Percentiles rank a stretch among this genome's conserved stretches.
phyloP scores from a whole-genome alignment of 2,888 invertebrate species.

The Chymomyza amoena region DNA sequence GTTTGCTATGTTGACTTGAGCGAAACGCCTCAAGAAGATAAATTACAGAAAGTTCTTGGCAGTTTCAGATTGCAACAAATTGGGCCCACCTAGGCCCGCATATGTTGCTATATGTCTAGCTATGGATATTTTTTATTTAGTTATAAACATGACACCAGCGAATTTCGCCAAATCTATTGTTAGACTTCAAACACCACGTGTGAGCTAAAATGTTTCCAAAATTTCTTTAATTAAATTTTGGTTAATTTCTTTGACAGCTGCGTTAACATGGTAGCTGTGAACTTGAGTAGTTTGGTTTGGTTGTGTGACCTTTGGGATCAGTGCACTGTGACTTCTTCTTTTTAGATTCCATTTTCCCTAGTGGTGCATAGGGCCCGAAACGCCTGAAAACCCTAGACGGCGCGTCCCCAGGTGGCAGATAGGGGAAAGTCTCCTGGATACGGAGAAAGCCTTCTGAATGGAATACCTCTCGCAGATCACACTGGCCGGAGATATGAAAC shows the following conservation, averaged over 20 bases:
- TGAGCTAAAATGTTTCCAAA: background rate
- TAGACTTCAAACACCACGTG: background rate
- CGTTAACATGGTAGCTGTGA: background rate
- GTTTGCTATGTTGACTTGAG: background rate
- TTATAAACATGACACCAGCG: background rate
- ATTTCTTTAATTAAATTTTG: background rate
- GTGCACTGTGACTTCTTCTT: background rate
- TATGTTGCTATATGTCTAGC: slow-evolving; percentile 41
- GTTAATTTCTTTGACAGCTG: background rate
- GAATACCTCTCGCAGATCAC: too few relatives aligned
- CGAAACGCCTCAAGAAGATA: slow-evolving; percentile 27
- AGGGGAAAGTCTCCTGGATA: too few relatives aligned
- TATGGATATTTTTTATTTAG: background rate
- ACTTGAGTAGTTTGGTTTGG: background rate
- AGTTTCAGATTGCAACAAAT: slow-evolving; percentile 19
- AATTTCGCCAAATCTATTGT: background rate
- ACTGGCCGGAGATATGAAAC: too few relatives aligned
- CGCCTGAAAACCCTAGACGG: too few relatives aligned
- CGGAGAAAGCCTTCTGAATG: too few relatives aligned
- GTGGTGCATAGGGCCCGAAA: too few relatives aligned
- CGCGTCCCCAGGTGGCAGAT: too few relatives aligned
- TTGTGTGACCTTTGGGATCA: too few relatives aligned
- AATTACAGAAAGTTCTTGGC: slow-evolving; percentile 45
- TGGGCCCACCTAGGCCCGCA: slow-evolving; percentile 36
- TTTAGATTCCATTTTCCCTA: too few relatives aligned